Percentiles rank a stretch among this genome's conserved stretches.
These are phyloP conservation scores for Papilio protenor DNA, from an alignment of 2,888 invertebrate species.

Conservation along the genomic window DNA sequence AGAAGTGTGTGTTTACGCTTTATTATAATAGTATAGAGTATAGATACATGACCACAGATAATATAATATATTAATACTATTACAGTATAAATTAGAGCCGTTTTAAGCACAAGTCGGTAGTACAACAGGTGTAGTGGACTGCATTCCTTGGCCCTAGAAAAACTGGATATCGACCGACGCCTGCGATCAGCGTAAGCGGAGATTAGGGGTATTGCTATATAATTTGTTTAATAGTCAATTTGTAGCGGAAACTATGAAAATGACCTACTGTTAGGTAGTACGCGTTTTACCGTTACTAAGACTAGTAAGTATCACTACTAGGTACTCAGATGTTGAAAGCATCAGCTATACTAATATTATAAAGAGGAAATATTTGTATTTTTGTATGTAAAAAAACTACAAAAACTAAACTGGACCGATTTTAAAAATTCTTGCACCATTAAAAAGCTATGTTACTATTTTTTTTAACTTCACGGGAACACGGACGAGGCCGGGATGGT, in stretches of 20 bases:
- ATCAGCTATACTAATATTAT: background rate
- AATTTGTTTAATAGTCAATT: constrained; percentile 60
- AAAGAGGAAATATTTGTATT: too few relatives aligned
- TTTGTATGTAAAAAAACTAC: too few relatives aligned
- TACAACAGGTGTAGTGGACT: constrained; percentile 75
- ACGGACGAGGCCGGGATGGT: too few relatives aligned
- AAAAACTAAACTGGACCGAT: too few relatives aligned
- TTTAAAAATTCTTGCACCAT: too few relatives aligned
- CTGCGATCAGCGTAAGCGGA: constrained; percentile 55
- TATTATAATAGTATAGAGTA: too few relatives aligned
- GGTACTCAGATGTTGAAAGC: background rate
- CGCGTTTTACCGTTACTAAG: background rate
- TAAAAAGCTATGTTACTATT: too few relatives aligned
- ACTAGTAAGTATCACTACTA: background rate
- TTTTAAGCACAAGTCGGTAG: constrained; percentile 54
- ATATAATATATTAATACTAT: constrained; percentile 39
- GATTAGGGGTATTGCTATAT: constrained; percentile 70
- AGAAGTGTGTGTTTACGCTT: too few relatives aligned
- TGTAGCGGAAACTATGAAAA: constrained; percentile 32
- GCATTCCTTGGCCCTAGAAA: constrained; percentile 79
- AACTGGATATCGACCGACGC: constrained; percentile 73
- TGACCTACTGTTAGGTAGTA: background rate
- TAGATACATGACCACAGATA: too few relatives aligned
- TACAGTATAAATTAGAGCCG: constrained; percentile 61
- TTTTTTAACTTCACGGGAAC: too few relatives aligned